Evolutionary conservation across 2,888 invertebrate genomes (phyloP).

Genomic region (Sclerodermus sp.): DNA sequence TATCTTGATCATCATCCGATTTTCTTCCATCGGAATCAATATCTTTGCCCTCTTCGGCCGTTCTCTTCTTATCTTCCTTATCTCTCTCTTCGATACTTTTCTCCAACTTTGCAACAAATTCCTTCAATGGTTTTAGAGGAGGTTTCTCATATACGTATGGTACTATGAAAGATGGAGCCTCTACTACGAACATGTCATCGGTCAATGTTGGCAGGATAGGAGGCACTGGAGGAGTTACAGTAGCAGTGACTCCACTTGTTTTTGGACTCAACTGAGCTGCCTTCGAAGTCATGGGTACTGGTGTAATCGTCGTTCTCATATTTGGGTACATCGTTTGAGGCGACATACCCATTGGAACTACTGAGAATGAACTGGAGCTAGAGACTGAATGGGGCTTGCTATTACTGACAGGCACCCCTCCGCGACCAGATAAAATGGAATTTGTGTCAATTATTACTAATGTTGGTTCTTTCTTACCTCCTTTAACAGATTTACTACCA

Average conservation of each 20-base stretch:
- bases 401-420: conserved; percentile 61
- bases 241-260: conserved; percentile 34
- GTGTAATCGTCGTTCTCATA: conserved; percentile 64
- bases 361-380: conserved; percentile 54
- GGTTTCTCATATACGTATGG: conserved; percentile 93
- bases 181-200: conserved; percentile 90
- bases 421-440: conserved; percentile 68
- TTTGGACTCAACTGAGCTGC: conserved; percentile 42
- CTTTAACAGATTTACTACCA: conserved; percentile 60
- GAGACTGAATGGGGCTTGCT: conserved; percentile 43
- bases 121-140: conserved; percentile 75
- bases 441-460: conserved; percentile 80
- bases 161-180: conserved; percentile 90
- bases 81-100: conserved; percentile 67
- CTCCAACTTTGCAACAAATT: conserved; percentile 69
- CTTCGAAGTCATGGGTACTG: conserved; percentile 58
- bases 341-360: conserved; percentile 60
- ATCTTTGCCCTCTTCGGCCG: conserved; percentile 50
- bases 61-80: conserved; percentile 59
- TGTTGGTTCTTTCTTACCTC: conserved; percentile 72
- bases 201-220: conserved; percentile 80
- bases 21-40: conserved; percentile 52
- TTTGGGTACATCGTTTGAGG: conserved; percentile 70
- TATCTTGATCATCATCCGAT: conserved; percentile 53
- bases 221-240: conserved; percentile 56